Evolutionary conservation across 2,888 invertebrate genomes (phyloP).

Genomic region (Drosophila incognita): DNA sequence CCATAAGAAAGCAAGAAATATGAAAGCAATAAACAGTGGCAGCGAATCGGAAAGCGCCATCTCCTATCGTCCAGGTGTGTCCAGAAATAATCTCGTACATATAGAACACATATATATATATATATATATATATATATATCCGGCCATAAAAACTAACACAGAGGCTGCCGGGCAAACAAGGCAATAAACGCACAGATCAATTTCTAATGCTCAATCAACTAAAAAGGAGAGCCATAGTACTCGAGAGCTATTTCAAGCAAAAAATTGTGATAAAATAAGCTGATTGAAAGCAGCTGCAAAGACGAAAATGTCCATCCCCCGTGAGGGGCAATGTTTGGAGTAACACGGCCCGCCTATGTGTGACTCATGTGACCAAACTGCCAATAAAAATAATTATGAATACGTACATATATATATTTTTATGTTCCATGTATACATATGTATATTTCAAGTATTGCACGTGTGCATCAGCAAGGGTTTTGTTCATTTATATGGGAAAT

Average conservation of each 20-base stretch:
- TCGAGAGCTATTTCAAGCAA: conserved; percentile 36
- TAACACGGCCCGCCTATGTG: conserved; percentile 32
- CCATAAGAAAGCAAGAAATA: conserved; percentile 67
- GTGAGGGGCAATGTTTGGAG: conserved; percentile 14
- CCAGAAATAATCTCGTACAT: conserved; percentile 29
- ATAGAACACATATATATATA: conserved; percentile 8
- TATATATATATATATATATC: conserved; percentile 23
- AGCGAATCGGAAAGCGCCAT: neutral
- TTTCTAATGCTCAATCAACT: conserved; percentile 77
- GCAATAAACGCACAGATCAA: conserved; percentile 75
- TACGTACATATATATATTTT: neutral
- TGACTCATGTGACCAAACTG: conserved; percentile 32
- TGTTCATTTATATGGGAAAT: neutral
- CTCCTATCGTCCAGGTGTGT: conserved; percentile 51
- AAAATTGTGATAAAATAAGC: conserved; percentile 50
- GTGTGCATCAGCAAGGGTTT: neutral
- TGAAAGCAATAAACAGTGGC: conserved; percentile 69
- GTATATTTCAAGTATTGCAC: conserved; percentile 4
- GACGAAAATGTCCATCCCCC: conserved; percentile 13
- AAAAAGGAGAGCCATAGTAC: conserved; percentile 39
- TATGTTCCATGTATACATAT: conserved; percentile 7
- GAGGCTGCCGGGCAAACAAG: conserved; percentile 53
- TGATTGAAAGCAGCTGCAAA: conserved; percentile 54
- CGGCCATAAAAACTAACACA: conserved; percentile 67
- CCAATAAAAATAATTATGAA: conserved; percentile 54